Base-by-base conservation (phyloP, 2,888 invertebrate genomes). In the Zygaena filipendulae region DNA sequence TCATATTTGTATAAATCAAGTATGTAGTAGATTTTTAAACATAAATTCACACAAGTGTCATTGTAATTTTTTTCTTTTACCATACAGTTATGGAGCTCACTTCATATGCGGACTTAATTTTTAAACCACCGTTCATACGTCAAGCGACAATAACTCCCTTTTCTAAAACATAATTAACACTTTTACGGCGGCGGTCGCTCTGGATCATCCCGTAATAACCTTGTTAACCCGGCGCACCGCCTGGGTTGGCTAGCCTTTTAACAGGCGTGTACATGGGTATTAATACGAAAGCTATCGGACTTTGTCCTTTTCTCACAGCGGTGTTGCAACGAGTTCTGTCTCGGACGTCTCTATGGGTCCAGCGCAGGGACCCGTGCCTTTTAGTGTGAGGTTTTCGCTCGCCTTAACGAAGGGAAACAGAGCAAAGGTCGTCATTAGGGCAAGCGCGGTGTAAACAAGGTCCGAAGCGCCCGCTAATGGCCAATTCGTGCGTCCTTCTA, bases 361-460 rank as follows among this genome's bases (percentile, higher is more conserved):
- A 62, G 62, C 56, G 53, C 57, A 59, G 74, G 66, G 70, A 62
- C 57, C 58, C 54, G 56, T 69, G 75, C 71, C 77, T 77, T 77
- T 77, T 77, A 77, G 79, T 75, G 77, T 64, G 77, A 75, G 77
- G 74, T 75, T 77, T 77, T 75, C 74, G 66, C 70, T 70, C 69
- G 75, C 75, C 74, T 77, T 81, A 80, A 81, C 79, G 80, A 79
- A 80, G 81, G 80, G 80, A 79, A 77, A 68, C 72, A 60, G 70
- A 68, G 77, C 72, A 80, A 74, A 80, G 79, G 80, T 80, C 81
- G 79, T 79, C 79, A 81, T 81, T 81, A 80, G 79, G 79, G 72
- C 80, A 77, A 79, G 72, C 74, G 74, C 60, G 77, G 79, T 77
- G 79, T 79, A 77, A 79, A 79, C 77, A 79, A 75, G 74, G 72